Conservation (phyloP, 2,888 invertebrate genomes). For the Harpalus rubripes region DNA sequence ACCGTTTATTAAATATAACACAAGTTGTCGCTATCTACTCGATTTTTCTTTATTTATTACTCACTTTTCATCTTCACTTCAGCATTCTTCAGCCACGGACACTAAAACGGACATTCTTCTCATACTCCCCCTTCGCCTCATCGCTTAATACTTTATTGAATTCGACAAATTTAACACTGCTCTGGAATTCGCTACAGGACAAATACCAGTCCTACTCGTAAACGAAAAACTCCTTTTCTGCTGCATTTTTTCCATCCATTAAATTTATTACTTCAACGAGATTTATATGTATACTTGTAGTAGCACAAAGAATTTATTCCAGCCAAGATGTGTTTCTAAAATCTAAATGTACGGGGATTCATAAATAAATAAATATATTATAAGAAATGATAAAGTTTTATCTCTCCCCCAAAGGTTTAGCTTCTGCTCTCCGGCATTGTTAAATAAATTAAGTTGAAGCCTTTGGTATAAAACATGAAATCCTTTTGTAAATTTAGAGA, state of each 20-base stretch:
- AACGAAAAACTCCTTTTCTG: slow-evolving; percentile 6
- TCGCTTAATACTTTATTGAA: slow-evolving; percentile 49
- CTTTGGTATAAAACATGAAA: background rate
- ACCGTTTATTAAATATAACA: slow-evolving; percentile 53
- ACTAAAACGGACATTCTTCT: background rate
- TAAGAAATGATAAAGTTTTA: too few relatives aligned
- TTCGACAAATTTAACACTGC: slow-evolving; percentile 50
- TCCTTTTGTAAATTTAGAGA: background rate
- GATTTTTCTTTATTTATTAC: slow-evolving; percentile 42
- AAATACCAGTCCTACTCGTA: slow-evolving; percentile 11
- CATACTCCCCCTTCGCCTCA: background rate
- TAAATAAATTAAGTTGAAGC: too few relatives aligned
- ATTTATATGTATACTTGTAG: slow-evolving; percentile 9
- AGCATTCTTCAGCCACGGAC: background rate
- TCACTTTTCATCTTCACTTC: slow-evolving; percentile 42
- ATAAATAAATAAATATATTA: too few relatives aligned
- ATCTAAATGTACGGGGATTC: too few relatives aligned
- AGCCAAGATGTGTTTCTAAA: background rate
- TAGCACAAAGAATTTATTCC: background rate
- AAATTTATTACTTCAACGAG: slow-evolving; percentile 20
- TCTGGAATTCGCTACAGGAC: slow-evolving; percentile 20
- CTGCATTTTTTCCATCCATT: slow-evolving; percentile 23
- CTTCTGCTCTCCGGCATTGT: too few relatives aligned
- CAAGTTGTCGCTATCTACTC: slow-evolving; percentile 38
- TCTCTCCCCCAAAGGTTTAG: too few relatives aligned